Evolutionary conservation across 2,113 vertebrate species (phyloP).

Genomic region (Sylvia atricapilla): DNA sequence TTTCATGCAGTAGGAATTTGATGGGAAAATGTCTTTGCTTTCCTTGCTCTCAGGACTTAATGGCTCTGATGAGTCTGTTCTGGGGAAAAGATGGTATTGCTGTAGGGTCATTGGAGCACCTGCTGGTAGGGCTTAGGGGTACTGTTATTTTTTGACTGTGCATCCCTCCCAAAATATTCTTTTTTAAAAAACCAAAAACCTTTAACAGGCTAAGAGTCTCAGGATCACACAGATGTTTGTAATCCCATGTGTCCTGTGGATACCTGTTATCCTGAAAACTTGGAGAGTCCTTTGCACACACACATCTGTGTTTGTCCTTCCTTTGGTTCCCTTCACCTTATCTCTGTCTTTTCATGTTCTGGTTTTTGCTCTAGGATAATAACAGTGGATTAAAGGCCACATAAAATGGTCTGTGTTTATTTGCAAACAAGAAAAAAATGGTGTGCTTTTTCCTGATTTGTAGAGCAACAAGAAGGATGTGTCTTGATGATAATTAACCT

Average conservation of each 20-base stretch:
- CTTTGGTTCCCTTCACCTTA: background rate
- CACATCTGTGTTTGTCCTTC: fast-evolving
- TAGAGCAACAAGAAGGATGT: background rate
- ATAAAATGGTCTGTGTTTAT: background rate
- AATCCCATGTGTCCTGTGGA: background rate
- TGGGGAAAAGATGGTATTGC: background rate
- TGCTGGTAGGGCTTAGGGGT: background rate
- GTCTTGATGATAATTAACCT: background rate
- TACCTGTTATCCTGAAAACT: background rate
- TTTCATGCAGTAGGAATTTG: background rate
- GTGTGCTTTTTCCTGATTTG: background rate
- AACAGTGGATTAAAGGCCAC: background rate
- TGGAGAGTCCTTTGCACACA: background rate
- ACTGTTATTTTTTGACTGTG: background rate
- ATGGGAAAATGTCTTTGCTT: background rate
- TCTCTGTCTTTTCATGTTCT: background rate
- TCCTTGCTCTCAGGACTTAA: background rate
- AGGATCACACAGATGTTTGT: background rate
- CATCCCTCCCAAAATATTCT: background rate
- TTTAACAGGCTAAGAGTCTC: background rate
- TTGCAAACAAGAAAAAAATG: background rate
- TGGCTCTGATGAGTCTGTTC: background rate
- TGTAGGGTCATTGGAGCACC: background rate
- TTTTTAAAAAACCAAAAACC: background rate
- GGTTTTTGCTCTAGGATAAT: background rate